These are phyloP conservation scores for Gandaritis pyraliata DNA, from an alignment of 2,888 invertebrate genomes.

Conservation along the genomic window DNA sequence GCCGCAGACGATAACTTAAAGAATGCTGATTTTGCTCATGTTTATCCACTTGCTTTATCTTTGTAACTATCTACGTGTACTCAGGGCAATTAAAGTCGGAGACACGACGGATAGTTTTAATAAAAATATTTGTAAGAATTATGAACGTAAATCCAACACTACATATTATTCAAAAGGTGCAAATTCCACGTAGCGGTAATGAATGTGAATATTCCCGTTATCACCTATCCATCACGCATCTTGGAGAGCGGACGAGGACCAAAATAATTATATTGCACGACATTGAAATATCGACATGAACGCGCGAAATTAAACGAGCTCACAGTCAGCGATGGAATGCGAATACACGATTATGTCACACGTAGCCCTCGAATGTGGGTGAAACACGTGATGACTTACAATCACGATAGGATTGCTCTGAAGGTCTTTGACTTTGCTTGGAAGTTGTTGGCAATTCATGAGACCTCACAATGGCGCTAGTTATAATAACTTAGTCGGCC, in stretches of 20 bases:
- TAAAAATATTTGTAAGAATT: slow-evolving; percentile 3
- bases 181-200: slow-evolving; percentile 28
- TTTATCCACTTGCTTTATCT: background rate
- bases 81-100: background rate
- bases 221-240: slow-evolving; percentile 29
- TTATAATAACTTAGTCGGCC: slow-evolving; percentile 17
- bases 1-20: background rate
- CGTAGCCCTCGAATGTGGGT: slow-evolving; percentile 18
- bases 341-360: slow-evolving; percentile 26
- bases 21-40: background rate
- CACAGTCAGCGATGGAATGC: slow-evolving; percentile 24
- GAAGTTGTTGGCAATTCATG: slow-evolving; percentile 19
- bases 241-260: slow-evolving; percentile 29
- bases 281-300: slow-evolving; percentile 29
- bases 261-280: slow-evolving; percentile 18
- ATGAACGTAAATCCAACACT: slow-evolving; percentile 5
- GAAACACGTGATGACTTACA: slow-evolving; percentile 27
- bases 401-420: slow-evolving; percentile 20
- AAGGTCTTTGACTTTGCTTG: slow-evolving; percentile 31
- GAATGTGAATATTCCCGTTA: slow-evolving; percentile 19
- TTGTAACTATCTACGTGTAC: background rate
- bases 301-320: slow-evolving; percentile 19
- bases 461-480: slow-evolving; percentile 19
- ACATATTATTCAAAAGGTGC: slow-evolving; percentile 15
- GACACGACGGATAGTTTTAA: background rate